Percentiles rank a stretch among this genome's conserved stretches.
phyloP scores from a whole-genome alignment of 2,797 vertebrate genomes.

The Urocyon cinereoargenteus region DNA sequence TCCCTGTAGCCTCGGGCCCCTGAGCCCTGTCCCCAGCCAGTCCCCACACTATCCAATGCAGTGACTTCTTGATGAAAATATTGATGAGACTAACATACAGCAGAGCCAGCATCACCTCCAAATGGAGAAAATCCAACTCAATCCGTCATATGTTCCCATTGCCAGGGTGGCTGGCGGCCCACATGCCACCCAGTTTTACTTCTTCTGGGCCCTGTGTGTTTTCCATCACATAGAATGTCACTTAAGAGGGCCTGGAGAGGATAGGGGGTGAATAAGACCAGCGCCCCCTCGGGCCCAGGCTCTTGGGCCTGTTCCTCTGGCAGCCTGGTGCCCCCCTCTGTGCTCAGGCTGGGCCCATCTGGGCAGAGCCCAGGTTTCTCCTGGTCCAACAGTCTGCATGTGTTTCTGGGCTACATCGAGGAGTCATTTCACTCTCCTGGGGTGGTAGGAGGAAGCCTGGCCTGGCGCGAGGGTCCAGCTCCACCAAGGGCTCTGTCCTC shows the following conservation, averaged over 20 bases:
- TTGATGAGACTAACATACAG: not conserved
- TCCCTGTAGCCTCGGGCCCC: not conserved
- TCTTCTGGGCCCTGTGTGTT: not conserved
- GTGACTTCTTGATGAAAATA: constrained; percentile 49
- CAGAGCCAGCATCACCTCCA: not conserved
- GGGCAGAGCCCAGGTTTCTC: not conserved
- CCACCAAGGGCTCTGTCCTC: not conserved
- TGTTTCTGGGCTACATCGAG: not conserved
- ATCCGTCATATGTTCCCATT: not conserved
- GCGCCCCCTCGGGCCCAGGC: not conserved
- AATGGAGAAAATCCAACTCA: constrained; percentile 6
- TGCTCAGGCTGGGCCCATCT: not conserved
- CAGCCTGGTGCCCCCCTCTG: not conserved
- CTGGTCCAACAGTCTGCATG: not conserved
- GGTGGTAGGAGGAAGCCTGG: not conserved
- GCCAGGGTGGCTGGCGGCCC: not conserved
- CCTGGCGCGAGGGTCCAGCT: not conserved
- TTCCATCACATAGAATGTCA: not conserved
- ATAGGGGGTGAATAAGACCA: not conserved
- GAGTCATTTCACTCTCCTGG: not conserved
- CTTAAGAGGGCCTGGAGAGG: not conserved
- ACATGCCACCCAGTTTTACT: not conserved
- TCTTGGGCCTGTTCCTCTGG: not conserved
- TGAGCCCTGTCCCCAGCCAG: not conserved
- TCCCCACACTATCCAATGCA: not conserved